Conservation (phyloP, 2,888 invertebrate species). For the Andrena marginata region DNA sequence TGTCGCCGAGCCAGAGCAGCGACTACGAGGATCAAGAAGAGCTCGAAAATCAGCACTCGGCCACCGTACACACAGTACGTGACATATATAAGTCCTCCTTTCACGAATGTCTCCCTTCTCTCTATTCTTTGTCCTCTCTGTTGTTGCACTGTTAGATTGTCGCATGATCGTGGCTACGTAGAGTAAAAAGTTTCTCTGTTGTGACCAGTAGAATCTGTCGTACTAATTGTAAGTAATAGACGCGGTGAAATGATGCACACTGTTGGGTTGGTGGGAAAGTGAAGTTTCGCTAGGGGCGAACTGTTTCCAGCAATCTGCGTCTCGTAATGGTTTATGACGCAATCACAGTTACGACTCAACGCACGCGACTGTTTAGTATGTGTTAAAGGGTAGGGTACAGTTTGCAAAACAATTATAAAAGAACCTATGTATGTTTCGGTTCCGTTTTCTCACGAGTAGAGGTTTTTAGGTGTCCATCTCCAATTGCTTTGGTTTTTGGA, state of each 20-base stretch:
- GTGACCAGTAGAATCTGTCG: conserved; percentile 10
- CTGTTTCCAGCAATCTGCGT: background rate
- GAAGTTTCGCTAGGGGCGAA: background rate
- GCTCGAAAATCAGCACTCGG: conserved; percentile 87
- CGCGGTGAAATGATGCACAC: conserved; percentile 31
- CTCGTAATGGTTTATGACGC: no score
- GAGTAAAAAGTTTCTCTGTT: background rate
- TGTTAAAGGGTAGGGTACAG: no score
- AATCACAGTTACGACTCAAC: no score
- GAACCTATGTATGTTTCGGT: no score
- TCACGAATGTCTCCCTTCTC: conserved; percentile 50
- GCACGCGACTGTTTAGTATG: no score
- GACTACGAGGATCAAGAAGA: conserved; percentile 90
- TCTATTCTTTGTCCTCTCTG: conserved; percentile 17
- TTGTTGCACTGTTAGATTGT: conserved; percentile 22
- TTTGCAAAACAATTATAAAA: no score
- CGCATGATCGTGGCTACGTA: conserved; percentile 43
- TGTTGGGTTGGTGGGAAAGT: conserved; percentile 7
- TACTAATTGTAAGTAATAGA: conserved; percentile 5
- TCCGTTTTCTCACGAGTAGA: no score
- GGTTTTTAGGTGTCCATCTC: no score
- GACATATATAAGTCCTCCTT: conserved; percentile 72
- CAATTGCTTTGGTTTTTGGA: no score
- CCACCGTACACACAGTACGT: conserved; percentile 89
- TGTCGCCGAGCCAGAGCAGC: conserved; percentile 89